Evolutionary conservation across 2,888 invertebrate genomes (phyloP), one percentile per base, ranked within the genome.

Genomic region (Sympetrum striolatum): DNA sequence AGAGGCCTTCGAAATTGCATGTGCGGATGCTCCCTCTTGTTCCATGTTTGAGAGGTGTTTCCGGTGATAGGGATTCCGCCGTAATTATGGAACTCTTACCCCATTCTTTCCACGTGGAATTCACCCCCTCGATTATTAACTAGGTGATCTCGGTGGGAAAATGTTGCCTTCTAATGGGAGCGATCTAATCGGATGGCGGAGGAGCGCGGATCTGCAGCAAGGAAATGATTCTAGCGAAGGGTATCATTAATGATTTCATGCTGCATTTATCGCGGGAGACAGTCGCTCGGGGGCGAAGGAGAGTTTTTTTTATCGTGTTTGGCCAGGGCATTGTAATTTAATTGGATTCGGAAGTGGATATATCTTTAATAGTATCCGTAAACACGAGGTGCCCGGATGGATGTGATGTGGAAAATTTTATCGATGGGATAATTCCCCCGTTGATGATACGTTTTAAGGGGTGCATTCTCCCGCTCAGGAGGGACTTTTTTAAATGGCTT

Each of bases 141-240:
- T 35, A 86, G 86, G 86, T 73, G 73, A 73, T 73, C 86, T 58
- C 8, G 53, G 53, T 35, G 53, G 86, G 60, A 86, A n/a, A 86
- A 86, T 82, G 82, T 53, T 35, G 15, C 58, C 58, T 1, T 60
- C 64, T 60, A 86, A 86, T 60, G 37, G 86, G 86, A 35, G 58
- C 64, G 60, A 60, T 86, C 64, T 60, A 86, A 86, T 86, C 64
- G 73, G 6, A 73, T 25, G 73, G 31, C 4, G 12, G 25, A 25
- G 8, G 25, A 73, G 25, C 25, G 25, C 3, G 73, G n/a, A 73
- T 73, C 73, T 25, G 12, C 31, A 22, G 14, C 73, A 10, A 31
- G 25, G 12, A 73, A 73, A 73, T 25, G 73, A 53, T 31, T 73
- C 31, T 12, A 8, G 31, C 10, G 73, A 25, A 25, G 73, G 14